phyloP scores from a whole-genome alignment of 1,140 invertebrate genomes.

The Lysiphlebus fabarum region DNA sequence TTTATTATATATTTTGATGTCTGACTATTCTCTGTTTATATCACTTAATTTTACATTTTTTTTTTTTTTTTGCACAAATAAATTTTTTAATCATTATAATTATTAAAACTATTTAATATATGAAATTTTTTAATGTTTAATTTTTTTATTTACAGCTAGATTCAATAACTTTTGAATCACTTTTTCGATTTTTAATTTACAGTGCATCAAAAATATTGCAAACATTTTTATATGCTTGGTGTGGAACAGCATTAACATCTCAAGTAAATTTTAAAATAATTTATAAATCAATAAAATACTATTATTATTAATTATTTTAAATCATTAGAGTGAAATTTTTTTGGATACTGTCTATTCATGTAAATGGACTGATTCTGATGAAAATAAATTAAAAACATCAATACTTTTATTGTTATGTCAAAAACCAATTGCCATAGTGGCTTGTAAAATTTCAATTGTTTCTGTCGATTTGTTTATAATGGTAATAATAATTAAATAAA shows the following conservation, averaged over 20 bases:
- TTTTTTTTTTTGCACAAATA: too few species aligned
- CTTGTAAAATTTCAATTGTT: constrained; percentile 27
- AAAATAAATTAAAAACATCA: constrained; percentile 7
- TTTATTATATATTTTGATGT: too few species aligned
- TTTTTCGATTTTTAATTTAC: too few species aligned
- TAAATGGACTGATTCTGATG: constrained; percentile 20
- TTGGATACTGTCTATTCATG: constrained; percentile 17
- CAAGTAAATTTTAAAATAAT: constrained; percentile 22
- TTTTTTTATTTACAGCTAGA: too few species aligned
- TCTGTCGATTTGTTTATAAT: constrained; percentile 30
- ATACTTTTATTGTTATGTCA: constrained; percentile 29
- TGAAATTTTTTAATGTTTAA: too few species aligned
- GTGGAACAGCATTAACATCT: constrained; percentile 9
- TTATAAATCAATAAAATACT: too few species aligned
- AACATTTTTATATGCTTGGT: constrained; percentile 19
- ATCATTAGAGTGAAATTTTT: constrained; percentile 28
- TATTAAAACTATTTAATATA: too few species aligned
- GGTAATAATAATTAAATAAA: constrained; percentile 19
- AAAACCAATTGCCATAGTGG: constrained; percentile 28
- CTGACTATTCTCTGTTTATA: too few species aligned
- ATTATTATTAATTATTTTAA: neutral
- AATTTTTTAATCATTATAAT: too few species aligned
- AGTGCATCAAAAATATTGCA: constrained; percentile 15
- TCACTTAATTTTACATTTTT: too few species aligned
- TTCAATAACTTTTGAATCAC: too few species aligned